These are phyloP conservation scores for Papilio polytes DNA, from an alignment of 1,140 invertebrate genomes.

Conservation along the genomic window DNA sequence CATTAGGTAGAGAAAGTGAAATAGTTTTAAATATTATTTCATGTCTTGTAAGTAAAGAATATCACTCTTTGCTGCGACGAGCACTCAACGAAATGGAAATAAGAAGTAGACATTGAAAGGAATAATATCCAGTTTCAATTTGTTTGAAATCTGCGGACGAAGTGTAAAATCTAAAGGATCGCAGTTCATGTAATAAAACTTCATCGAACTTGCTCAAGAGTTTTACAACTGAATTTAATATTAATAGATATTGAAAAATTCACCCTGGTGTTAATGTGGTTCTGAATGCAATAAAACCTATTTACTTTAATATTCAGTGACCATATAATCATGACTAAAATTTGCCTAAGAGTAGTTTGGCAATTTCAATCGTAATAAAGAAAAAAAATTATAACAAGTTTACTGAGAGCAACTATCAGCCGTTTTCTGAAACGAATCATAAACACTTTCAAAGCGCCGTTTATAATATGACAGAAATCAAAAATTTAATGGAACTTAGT, in stretches of 20 bases:
- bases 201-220: not conserved
- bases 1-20: not conserved
- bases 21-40: not conserved
- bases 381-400: too few relatives aligned
- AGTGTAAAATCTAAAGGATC: not conserved
- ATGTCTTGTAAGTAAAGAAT: not conserved
- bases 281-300: too few relatives aligned
- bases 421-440: too few relatives aligned
- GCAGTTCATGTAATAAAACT: not conserved
- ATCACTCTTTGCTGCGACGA: not conserved
- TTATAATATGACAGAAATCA: too few relatives aligned
- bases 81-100: conserved; percentile 2
- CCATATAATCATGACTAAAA: too few relatives aligned
- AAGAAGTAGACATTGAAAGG: not conserved
- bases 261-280: too few relatives aligned
- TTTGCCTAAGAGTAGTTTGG: too few relatives aligned
- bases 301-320: too few relatives aligned
- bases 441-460: too few relatives aligned
- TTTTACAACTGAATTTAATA: not conserved
- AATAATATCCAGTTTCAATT: not conserved
- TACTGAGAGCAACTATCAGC: too few relatives aligned
- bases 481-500: too few relatives aligned
- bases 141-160: not conserved
- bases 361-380: too few relatives aligned
- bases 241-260: not conserved